phyloP scores from a whole-genome alignment of 1,140 invertebrate species.

The Procambarus virginalis region DNA sequence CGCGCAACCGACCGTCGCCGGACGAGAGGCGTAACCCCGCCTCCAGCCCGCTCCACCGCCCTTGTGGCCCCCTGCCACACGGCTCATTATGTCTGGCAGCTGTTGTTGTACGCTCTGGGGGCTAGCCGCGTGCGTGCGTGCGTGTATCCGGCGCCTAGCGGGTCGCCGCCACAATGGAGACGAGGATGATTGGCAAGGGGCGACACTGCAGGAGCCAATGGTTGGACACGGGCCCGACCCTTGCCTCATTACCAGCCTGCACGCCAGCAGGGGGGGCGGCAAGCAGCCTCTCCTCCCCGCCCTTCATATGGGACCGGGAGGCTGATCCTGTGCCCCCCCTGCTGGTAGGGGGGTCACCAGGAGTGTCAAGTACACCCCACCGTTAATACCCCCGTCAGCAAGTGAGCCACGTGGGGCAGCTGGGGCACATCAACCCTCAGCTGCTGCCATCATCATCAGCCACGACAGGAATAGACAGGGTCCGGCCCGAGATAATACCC shows the following conservation, averaged over 20 bases:
- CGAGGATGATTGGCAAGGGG: slow-evolving; percentile 63
- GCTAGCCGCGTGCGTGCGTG: slow-evolving; percentile 39
- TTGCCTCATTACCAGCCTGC: slow-evolving; percentile 35
- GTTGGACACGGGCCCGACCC: slow-evolving; percentile 47
- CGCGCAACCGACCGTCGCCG: slow-evolving; percentile 35
- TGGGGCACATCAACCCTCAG: no score
- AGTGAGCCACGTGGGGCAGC: no score
- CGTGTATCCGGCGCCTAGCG: slow-evolving; percentile 36
- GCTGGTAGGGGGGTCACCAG: no score
- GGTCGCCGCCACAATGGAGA: slow-evolving; percentile 55
- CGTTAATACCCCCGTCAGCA: no score
- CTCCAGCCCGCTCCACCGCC: not conserved
- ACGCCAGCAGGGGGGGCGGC: slow-evolving; percentile 2
- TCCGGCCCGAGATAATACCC: no score
- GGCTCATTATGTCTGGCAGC: no score
- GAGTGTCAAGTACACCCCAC: no score
- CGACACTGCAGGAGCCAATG: slow-evolving; percentile 65
- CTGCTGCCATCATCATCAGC: no score
- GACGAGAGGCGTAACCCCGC: slow-evolving; percentile 32
- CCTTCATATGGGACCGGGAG: not conserved
- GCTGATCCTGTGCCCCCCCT: not conserved
- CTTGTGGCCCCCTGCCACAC: not conserved
- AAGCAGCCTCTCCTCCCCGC: no score
- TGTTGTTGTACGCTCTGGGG: slow-evolving; percentile 9
- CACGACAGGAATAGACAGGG: no score